Evolutionary conservation across 2,113 vertebrate species (phyloP), one percentile per base, ranked within the genome.

Genomic region (Hipposideros armiger): DNA sequence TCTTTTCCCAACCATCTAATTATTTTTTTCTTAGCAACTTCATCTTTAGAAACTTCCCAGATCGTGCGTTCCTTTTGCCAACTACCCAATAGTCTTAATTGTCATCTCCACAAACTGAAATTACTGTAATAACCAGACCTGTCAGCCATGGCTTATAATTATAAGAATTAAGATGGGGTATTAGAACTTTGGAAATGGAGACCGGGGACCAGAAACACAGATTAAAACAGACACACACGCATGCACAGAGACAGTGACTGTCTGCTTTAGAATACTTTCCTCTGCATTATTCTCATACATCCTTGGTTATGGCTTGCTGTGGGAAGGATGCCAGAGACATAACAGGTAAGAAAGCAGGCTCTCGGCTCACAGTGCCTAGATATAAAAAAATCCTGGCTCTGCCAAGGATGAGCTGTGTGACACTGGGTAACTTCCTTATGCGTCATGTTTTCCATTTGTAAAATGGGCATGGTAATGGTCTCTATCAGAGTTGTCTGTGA

Each of bases 91-190:
- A n/a, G 67, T 64, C 54, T n/a, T 91, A 56, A 62, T 47, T 85
- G 16, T 28, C 8, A 77, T 24, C 47, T 58, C 45, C 28, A 47
- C 60, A 94, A 92, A 76, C 70, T 74, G 32, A 87, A 45, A 86
- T 81, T 67, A 50, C 17, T 3, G n/a, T 54, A 30, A 66, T 74
- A 60, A 80, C 15, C 20, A 50, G n/a, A n/a, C 36, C 13, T 74
- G 28, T 56, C 67, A 52, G 0, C 6, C 30, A 58, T 66, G 47
- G 47, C 60, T 47, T 54, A 45, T 69, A 92, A 80, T 74, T 40
- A 26, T 11, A 64, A 47, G 62, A 78, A 72, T 70, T 84, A 83
- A 72, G 30, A 36, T 2, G 42, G 82, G 78, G 15, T 42, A 47
- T 78, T 32, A 82, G 87, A 81, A 88, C 28, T 86, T 74, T 6